These are phyloP conservation scores for Salminus brasiliensis DNA, from an alignment of 2,113 vertebrate species.

Conservation along the genomic window DNA sequence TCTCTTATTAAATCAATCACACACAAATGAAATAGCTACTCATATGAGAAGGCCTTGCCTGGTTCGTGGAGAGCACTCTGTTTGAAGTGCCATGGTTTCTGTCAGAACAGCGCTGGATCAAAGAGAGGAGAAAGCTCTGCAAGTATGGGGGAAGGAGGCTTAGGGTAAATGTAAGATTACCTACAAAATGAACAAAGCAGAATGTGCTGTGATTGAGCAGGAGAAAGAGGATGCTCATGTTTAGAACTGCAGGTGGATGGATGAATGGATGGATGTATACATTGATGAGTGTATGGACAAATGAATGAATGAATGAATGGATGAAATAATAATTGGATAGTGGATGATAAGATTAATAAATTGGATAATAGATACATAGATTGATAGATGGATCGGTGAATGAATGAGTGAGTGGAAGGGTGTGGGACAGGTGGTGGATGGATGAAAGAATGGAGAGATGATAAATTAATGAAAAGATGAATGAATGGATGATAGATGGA, in stretches of 20 bases:
- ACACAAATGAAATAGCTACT: constrained; percentile 55
- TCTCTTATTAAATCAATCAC: constrained; percentile 70
- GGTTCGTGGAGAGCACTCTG: constrained; percentile 55
- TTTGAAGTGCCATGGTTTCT: constrained; percentile 73
- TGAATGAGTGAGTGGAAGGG: not conserved
- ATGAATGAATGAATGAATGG: not conserved
- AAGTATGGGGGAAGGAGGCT: constrained; percentile 57
- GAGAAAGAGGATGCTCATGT: not conserved
- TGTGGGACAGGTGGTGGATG: too few relatives aligned
- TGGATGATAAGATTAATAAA: not conserved
- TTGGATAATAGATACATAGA: not conserved
- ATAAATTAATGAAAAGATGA: not conserved
- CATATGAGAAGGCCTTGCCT: constrained; percentile 63
- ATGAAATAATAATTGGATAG: not conserved
- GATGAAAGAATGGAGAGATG: not conserved
- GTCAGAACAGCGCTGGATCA: constrained; percentile 73
- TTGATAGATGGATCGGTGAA: not conserved
- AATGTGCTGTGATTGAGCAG: not conserved
- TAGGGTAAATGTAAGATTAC: constrained; percentile 63
- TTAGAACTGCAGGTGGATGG: not conserved
- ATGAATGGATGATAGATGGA: not conserved
- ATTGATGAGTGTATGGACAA: not conserved
- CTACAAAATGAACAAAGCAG: constrained; percentile 3
- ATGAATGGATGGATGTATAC: not conserved
- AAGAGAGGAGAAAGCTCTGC: constrained; percentile 55